Conservation (phyloP, 30 jellyfish, hydroid and myxozoan species). For the Catostylus mosaicus region DNA sequence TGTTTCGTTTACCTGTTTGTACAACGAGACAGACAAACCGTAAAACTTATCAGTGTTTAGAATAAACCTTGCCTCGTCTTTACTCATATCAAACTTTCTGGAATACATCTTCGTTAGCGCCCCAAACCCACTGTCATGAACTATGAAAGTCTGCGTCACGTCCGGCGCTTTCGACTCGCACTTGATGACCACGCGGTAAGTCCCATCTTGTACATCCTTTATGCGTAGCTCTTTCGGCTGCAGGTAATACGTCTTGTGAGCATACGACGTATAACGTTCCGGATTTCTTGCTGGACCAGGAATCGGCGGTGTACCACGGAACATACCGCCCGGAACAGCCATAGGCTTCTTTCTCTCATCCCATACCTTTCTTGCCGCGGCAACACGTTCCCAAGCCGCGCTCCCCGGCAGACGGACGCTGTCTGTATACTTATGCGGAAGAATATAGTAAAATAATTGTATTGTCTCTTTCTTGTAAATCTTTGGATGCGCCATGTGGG, state of each 20-base stretch:
- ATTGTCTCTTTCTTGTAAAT: conserved; percentile 62
- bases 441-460: conserved; percentile 50
- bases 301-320: conserved; percentile 88
- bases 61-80: conserved; percentile 53
- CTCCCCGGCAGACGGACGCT: conserved; percentile 84
- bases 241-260: conserved; percentile 46
- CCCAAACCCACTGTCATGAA: conserved; percentile 43
- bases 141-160: conserved; percentile 30
- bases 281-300: conserved; percentile 39
- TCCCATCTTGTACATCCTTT: conserved; percentile 23
- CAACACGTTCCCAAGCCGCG: conserved; percentile 49
- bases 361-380: conserved; percentile 71
- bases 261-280: conserved; percentile 51
- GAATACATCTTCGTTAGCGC: conserved; percentile 1
- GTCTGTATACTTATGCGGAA: conserved; percentile 74
- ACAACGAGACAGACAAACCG: conserved; percentile 41
- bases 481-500: conserved; percentile 82
- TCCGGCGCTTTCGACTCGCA: conserved; percentile 53
- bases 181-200: conserved; percentile 34
- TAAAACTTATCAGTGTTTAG: conserved; percentile 36
- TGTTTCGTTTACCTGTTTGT: conserved; percentile 14
- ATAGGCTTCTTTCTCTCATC: conserved; percentile 52
- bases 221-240: conserved; percentile 56
- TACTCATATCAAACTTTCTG: conserved; percentile 17
- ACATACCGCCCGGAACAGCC: conserved; percentile 96